Evolutionary conservation across 2,797 vertebrate species (phyloP), one percentile per base, ranked within the genome.

Genomic region (Pseudochromis fuscus): DNA sequence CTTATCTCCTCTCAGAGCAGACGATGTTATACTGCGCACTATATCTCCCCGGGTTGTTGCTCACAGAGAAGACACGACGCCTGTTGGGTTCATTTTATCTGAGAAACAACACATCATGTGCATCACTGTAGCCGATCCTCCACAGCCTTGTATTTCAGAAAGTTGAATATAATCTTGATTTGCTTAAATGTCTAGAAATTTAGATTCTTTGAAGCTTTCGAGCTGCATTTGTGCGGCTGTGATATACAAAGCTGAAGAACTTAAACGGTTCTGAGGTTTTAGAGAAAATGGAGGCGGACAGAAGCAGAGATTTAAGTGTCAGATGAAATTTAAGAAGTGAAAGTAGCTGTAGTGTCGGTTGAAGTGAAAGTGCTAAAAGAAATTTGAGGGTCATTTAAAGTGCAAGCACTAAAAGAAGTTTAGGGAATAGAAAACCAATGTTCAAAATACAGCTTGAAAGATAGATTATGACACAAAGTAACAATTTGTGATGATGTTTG

Each of bases 1-100:
- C 25, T n/a, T 31, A 28, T 24, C n/a, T 61, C 45, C 53, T n/a
- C 48, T 52, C 24, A 8, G 33, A 58, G 37, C 42, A 42, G 44
- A 33, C 18, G 31, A 2, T 7, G 53, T 57, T 52, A 2, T 44
- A 24, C 35, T 60, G 21, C 33, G 21, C 49, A 16, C 8, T 50
- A 15, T 44, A 23, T 53, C 40, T 48, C 38, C 15, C 16, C 0
- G 8, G 18, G 3, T 27, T 8, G 30, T 31, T 40, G 19, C 28
- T 72, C 58, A n/a, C 7, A 23, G 12, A 27, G 31, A 30, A 18
- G 37, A 62, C 13, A 11, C 25, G 25, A 21, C 46, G n/a, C 46
- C 23, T 50, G 49, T 38, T 50, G 8, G 21, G 7, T 46, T 64
- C 1, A 27, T 44, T 27, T 19, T 19, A 42, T 65, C 16, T 24